Evolutionary conservation across 1,140 invertebrate species (phyloP).

Genomic region (Lasaia peninsularis): DNA sequence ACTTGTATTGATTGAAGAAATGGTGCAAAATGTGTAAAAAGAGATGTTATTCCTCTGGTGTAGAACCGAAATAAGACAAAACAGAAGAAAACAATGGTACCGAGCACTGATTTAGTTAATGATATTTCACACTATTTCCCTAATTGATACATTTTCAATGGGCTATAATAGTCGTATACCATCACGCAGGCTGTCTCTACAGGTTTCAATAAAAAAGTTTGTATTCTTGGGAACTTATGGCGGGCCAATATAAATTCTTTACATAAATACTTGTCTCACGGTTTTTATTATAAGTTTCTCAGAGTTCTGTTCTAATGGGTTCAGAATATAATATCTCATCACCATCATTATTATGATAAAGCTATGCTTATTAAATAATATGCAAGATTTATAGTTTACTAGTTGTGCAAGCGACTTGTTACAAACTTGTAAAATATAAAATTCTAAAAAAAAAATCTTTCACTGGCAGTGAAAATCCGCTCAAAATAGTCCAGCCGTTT

Average conservation of each 20-base stretch:
- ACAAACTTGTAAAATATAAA: no score
- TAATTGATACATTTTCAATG: conserved; percentile 3
- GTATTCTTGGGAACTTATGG: conserved; percentile 4
- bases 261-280: conserved; percentile 8
- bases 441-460: no score
- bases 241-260: conserved; percentile 5
- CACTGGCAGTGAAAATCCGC: no score
- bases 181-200: neutral
- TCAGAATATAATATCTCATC: neutral
- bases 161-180: neutral
- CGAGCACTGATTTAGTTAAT: neutral
- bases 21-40: no score
- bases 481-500: no score
- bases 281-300: conserved; percentile 3
- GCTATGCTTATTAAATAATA: neutral
- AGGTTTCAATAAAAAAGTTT: conserved; percentile 1
- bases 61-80: no score
- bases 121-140: neutral
- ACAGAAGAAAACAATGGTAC: neutral
- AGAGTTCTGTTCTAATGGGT: conserved; percentile 1
- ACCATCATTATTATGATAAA: neutral
- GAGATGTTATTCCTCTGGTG: no score
- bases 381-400: no score
- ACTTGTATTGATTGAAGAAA: no score
- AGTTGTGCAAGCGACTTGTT: no score